Percentiles rank a stretch among this genome's conserved stretches.
Evolutionary conservation across 2,888 invertebrate genomes (phyloP).

Genomic region (Psylliodes chrysocephalus): DNA sequence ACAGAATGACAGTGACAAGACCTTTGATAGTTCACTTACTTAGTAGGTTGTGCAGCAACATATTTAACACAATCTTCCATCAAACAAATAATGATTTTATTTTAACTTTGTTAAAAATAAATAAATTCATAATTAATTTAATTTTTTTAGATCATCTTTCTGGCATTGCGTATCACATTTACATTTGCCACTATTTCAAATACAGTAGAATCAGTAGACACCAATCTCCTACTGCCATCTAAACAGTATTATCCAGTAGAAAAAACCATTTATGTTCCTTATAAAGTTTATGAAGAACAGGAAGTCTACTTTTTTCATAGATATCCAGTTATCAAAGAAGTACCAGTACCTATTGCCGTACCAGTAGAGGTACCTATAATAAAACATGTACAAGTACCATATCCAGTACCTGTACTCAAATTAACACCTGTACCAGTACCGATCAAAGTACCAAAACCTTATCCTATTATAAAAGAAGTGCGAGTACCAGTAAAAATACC

Average conservation of each 20-base stretch:
- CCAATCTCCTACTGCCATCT: too few relatives aligned
- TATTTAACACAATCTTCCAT: too few relatives aligned
- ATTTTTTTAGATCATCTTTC: too few relatives aligned
- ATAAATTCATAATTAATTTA: too few relatives aligned
- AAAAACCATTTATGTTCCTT: slow-evolving; percentile 73
- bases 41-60: too few relatives aligned
- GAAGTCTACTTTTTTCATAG: slow-evolving; percentile 64
- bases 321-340: slow-evolving; percentile 71
- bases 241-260: slow-evolving; percentile 75
- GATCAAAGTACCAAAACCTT: slow-evolving; percentile 75
- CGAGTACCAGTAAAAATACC: slow-evolving; percentile 75
- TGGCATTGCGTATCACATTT: too few relatives aligned
- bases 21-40: too few relatives aligned
- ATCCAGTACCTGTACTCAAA: slow-evolving; percentile 69
- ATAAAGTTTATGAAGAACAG: slow-evolving; percentile 76
- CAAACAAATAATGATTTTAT: too few relatives aligned
- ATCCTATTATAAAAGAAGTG: slow-evolving; percentile 77
- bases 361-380: slow-evolving; percentile 74
- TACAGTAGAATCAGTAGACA: too few relatives aligned
- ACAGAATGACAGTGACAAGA: too few relatives aligned
- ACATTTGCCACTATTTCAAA: too few relatives aligned
- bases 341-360: slow-evolving; percentile 74
- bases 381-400: slow-evolving; percentile 74
- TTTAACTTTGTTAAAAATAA: too few relatives aligned
- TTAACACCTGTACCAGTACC: slow-evolving; percentile 64